phyloP scores from a whole-genome alignment of 2,888 invertebrate species.

The Congeria kusceri region DNA sequence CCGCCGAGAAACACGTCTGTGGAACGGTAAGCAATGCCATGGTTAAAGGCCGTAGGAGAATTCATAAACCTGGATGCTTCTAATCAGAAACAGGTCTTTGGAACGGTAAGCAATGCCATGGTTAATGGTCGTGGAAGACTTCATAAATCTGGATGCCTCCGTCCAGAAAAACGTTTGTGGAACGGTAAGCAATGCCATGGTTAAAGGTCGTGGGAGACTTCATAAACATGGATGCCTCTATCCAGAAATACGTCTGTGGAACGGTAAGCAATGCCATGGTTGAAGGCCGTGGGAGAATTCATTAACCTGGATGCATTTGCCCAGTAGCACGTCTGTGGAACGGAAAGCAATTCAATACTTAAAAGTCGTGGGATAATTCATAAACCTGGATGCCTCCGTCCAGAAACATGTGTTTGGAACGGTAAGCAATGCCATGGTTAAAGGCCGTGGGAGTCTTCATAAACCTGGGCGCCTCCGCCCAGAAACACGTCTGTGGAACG shows the following conservation, averaged over 20 bases:
- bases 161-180: conserved; percentile 32
- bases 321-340: conserved; percentile 35
- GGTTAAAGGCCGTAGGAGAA: too few relatives aligned
- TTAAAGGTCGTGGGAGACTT: conserved; percentile 35
- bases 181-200: conserved; percentile 18
- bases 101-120: conserved; percentile 20
- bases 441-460: conserved; percentile 10
- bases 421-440: too few relatives aligned
- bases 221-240: conserved; percentile 10
- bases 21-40: conserved; percentile 19
- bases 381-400: too few relatives aligned
- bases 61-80: too few relatives aligned
- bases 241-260: conserved; percentile 38
- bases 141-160: conserved; percentile 12
- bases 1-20: conserved; percentile 33
- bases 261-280: conserved; percentile 16
- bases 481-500: conserved; percentile 43
- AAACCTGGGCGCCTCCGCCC: conserved; percentile 5
- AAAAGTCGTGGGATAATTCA: neutral
- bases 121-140: conserved; percentile 18
- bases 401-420: too few relatives aligned
- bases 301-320: conserved; percentile 8
- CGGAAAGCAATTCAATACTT: conserved; percentile 14
- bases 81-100: conserved; percentile 39
- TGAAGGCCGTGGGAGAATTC: conserved; percentile 23